Conservation (phyloP, 2,888 invertebrate species). For the Drosophila neutralis region DNA sequence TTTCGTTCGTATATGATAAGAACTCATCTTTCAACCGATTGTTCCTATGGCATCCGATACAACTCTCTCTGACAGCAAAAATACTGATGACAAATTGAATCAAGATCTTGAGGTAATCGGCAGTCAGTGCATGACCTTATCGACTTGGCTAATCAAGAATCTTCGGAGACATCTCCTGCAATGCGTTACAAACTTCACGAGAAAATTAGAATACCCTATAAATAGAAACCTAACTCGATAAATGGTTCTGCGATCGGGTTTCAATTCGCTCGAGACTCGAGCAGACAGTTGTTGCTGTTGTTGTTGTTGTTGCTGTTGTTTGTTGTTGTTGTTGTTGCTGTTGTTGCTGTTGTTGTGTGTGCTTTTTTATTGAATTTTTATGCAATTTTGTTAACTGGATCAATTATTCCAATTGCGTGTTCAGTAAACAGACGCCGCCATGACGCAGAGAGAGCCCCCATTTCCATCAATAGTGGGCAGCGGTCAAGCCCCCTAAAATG, state of each 20-base stretch:
- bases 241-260: slow-evolving; percentile 70
- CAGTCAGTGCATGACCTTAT: background rate
- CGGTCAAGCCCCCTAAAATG: slow-evolving; percentile 53
- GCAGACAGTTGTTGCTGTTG: slow-evolving; percentile 35
- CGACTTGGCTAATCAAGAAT: background rate
- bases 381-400: slow-evolving; percentile 81
- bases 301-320: slow-evolving; percentile 1
- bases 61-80: background rate
- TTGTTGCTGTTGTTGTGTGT: background rate
- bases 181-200: background rate
- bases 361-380: slow-evolving; percentile 71
- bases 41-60: no score
- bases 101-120: background rate
- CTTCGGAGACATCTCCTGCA: background rate
- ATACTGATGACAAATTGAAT: background rate
- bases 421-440: slow-evolving; percentile 70
- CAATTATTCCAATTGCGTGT: slow-evolving; percentile 80
- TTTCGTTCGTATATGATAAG: background rate
- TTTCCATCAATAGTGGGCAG: slow-evolving; percentile 46
- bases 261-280: slow-evolving; percentile 51
- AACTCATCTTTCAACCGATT: background rate
- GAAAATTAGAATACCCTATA: background rate
- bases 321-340: slow-evolving; percentile 8
- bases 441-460: slow-evolving; percentile 42
- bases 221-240: slow-evolving; percentile 62